phyloP scores from a whole-genome alignment of 2,888 invertebrate genomes.

The Sepioteuthis lessoniana region DNA sequence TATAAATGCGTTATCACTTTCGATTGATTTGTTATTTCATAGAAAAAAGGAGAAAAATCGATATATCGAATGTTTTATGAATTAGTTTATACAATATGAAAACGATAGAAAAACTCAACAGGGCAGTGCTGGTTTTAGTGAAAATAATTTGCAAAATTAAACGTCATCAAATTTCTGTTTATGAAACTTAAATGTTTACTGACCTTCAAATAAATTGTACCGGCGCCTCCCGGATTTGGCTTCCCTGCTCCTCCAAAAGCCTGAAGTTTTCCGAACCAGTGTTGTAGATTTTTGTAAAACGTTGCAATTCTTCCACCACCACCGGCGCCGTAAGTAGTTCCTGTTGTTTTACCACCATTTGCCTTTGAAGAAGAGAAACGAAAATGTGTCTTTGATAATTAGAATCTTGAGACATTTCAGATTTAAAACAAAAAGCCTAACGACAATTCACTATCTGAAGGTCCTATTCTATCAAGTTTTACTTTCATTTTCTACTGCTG shows the following conservation, averaged over 20 bases:
- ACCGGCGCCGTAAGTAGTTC: slow-evolving; percentile 57
- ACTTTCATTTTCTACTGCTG: too few relatives aligned
- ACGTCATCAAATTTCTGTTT: neutral
- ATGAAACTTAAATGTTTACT: slow-evolving; percentile 35
- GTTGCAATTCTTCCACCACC: slow-evolving; percentile 63
- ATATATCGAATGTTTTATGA: too few relatives aligned
- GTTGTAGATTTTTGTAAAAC: slow-evolving; percentile 57
- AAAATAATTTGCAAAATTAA: too few relatives aligned
- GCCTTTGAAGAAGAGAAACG: slow-evolving; percentile 47
- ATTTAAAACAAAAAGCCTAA: too few relatives aligned
- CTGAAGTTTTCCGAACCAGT: slow-evolving; percentile 61
- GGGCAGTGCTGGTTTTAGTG: too few relatives aligned
- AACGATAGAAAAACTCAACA: too few relatives aligned
- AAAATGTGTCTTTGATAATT: neutral
- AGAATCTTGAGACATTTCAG: neutral
- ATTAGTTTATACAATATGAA: too few relatives aligned
- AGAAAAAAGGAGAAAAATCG: too few relatives aligned
- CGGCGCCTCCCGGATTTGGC: slow-evolving; percentile 59
- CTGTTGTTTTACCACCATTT: slow-evolving; percentile 57
- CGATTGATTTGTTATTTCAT: too few relatives aligned
- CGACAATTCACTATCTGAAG: too few relatives aligned
- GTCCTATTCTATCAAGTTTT: too few relatives aligned
- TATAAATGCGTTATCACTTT: too few relatives aligned
- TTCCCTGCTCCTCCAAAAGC: slow-evolving; percentile 59
- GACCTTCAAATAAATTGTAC: slow-evolving; percentile 64